Base-by-base conservation (phyloP, 2,113 vertebrate genomes). In the Cariama cristata region DNA sequence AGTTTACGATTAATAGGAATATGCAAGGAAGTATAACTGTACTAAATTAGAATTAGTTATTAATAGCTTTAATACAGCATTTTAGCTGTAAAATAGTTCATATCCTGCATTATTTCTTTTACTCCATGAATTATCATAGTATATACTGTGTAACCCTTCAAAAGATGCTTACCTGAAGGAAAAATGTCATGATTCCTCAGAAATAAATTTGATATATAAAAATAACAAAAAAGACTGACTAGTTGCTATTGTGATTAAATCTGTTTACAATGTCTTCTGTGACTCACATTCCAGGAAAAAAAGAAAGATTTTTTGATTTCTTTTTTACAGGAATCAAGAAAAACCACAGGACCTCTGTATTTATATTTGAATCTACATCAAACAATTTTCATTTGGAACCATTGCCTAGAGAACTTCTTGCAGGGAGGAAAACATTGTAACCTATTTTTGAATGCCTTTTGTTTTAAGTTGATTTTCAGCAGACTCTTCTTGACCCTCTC, bases 201-300 rank as follows among this genome's bases (percentile, higher is more conserved):
- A 94, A 67, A 81, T 88, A 86, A 69, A 92, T 90, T 32, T 77
- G 92, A 81, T 86, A 58, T 66, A 88, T 30, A 81, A 95, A 93
- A 97, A 95, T 68, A 63, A 73, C 38, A 69, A 64, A 79, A 89
- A 77, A 67, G 33, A 71, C 59, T 76, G 40, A 71, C 50, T 86
- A 79, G 52, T 94, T 97, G 50, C 91, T 95, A 88, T 94, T 96
- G 93, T 96, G 91, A 97, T 98, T 97, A 93, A 96, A 94, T 96
- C 95, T 98, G 94, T 98, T 97, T 97, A 97, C 68, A 96, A 13
- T 95, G 88, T 97, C 79, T 95, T 88, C 93, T 97, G 72, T 97
- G 97, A 98, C 93, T 98, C 95, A 97, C 86, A 97, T 97, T 97
- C 95, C 92, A 97, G 95, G 97, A 97, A 98, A 98, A 98, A 96